Base-by-base conservation (phyloP, 2,797 vertebrate genomes). In the Phoebastria nigripes region DNA sequence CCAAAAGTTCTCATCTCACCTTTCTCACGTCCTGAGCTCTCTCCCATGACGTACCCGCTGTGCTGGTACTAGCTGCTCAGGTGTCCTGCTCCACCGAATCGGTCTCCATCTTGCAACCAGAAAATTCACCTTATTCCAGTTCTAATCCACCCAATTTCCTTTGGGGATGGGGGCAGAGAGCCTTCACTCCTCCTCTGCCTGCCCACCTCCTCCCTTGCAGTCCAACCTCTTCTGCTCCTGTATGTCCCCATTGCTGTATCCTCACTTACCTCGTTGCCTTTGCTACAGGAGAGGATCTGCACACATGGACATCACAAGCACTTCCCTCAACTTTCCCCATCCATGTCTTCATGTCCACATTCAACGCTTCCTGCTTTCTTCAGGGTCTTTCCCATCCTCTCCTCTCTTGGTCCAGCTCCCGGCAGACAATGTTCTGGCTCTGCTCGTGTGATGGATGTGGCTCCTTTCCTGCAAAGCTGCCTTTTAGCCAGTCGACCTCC, bases 131-230 rank as follows among this genome's bases (percentile, higher is more conserved):
- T 79, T 52, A 26, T 42, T 86, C 55, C 76, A 33, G 24, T 41
- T 73, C 62, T 33, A 5, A 41, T 52, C 35, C 26, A 54, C 9
- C 4, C 0, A 0, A 11, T 33, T 31, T 63, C n/a, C 58, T 76
- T 6, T 58, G 63, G 71, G 47, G 31, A 49, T 1, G 13, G 37
- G 33, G 31, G 10, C 15, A 59, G 8, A 37, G 24, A 59, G 21
- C 17, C 16, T 46, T 77, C 51, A 10, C 12, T 74, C 28, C 33
- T 89, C 25, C n/a, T n/a, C 47, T 89, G 69, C 51, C 73, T 66
- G 56, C 18, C 33, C 56, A 24, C 5, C 56, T 66, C 46, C 54
- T 39, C 51, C 69, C 69, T 58, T 29, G 24, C 52, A 46, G 35
- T n/a, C 26, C 85, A 71, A 18, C 18, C 33, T 52, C 18, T 80